Conservation (phyloP, 2,113 vertebrate genomes). For the Tragelaphus strepsiceros region DNA sequence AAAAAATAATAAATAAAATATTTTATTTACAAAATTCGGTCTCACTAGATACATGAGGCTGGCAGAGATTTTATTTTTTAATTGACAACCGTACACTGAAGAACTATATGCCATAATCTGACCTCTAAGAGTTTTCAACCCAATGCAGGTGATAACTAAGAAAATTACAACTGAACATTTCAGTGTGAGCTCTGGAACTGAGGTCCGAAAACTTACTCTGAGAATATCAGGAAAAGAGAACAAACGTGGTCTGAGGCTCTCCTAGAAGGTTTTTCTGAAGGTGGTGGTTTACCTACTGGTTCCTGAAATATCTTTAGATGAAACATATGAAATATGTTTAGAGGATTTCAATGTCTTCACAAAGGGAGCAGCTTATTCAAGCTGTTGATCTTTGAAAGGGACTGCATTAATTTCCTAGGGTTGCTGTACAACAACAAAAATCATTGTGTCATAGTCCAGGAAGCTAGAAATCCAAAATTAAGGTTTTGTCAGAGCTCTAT, state of each 20-base stretch:
- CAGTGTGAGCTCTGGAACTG: neutral
- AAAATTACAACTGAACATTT: neutral
- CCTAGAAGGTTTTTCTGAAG: neutral
- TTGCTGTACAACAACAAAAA: neutral
- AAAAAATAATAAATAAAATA: neutral
- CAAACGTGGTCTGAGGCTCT: neutral
- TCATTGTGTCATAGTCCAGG: neutral
- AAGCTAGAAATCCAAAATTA: neutral
- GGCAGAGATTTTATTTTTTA: neutral
- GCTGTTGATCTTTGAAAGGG: neutral
- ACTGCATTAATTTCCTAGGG: neutral
- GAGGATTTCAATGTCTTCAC: neutral
- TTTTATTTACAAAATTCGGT: neutral
- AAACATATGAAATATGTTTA: neutral
- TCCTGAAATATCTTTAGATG: neutral
- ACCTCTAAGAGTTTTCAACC: neutral
- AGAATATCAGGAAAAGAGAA: neutral
- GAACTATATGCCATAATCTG: neutral
- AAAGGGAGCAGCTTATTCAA: neutral
- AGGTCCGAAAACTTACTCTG: neutral
- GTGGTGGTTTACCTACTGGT: neutral
- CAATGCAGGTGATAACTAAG: too few species aligned
- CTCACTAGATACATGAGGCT: neutral
- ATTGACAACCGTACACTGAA: neutral
- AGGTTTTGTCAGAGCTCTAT: fast-evolving